Base-by-base conservation (phyloP, 2,113 vertebrate species). In the Podarcis muralis region DNA sequence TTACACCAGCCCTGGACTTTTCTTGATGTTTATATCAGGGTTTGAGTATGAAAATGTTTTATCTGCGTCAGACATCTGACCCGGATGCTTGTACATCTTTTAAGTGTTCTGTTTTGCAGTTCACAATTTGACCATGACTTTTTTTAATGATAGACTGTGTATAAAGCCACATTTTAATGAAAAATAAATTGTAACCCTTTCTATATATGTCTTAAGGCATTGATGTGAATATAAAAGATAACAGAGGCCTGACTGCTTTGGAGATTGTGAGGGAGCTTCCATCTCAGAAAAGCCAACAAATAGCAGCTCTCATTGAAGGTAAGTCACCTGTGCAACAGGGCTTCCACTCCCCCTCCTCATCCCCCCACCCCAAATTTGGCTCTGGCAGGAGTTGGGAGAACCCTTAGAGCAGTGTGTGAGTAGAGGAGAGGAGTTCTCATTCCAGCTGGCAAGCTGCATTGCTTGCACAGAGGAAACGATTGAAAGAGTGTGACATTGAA, bases 201-300 rank as follows among this genome's bases (percentile, higher is more conserved):
- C n/a, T 92, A 1, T 88, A 0, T 15, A 66, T 92, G 9, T 81
- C 74, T 53, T 1, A 93, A 99, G 99, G 98, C 92, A 98, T 99
- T 40, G 97, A 99, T 69, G 98, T 98, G 91, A 98, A 97, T 95
- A 99, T 99, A 65, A 95, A 97, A 20, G 98, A 99, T 91, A 96
- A 96, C 94, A 98, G 97, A 93, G 98, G 98, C 79, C 96, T 98
- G 94, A 98, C 98, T 0, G 98, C 99, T 66, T 97, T 99, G 93
- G 98, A 99, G 95, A 99, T 97, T 18, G 98, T 99, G 90, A 98
- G 97, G 89, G 99, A 99, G 30, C 98, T 99, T 96, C 99, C 98
- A n/a, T 99, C 99, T 53, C 98, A 99, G 96, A 99, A 99, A 95
- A 99, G 98, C 96, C 97, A 98, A 79, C 97, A 98, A 94, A 99